These are phyloP conservation scores for Cheilosia vernalis DNA, from an alignment of 2,888 invertebrate genomes.

Conservation along the genomic window DNA sequence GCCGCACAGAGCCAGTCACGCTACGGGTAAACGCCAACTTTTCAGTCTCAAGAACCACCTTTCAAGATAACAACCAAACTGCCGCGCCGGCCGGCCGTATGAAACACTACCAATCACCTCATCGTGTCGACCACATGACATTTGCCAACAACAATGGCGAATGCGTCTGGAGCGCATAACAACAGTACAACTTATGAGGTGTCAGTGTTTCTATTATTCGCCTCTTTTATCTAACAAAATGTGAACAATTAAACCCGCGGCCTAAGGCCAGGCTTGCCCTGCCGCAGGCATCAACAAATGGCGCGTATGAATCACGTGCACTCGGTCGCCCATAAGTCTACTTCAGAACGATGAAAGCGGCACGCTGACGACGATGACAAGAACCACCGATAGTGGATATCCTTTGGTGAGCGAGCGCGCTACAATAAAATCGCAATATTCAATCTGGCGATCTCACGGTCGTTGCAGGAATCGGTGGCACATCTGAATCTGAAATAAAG, in stretches of 20 bases:
- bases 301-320: constrained; percentile 62
- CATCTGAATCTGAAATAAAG: constrained; percentile 28
- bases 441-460: constrained; percentile 67
- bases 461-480: neutral
- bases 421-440: constrained; percentile 62
- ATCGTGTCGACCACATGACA: neutral
- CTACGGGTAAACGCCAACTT: neutral
- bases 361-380: constrained; percentile 67
- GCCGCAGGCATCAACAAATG: constrained; percentile 51
- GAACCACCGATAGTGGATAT: constrained; percentile 45
- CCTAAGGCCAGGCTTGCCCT: neutral
- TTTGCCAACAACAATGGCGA: constrained; percentile 7
- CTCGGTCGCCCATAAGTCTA: constrained; percentile 65
- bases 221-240: constrained; percentile 26
- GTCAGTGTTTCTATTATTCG: constrained; percentile 58
- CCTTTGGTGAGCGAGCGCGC: constrained; percentile 22
- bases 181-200: constrained; percentile 47
- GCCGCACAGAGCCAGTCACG: neutral
- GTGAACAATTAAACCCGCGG: constrained; percentile 50
- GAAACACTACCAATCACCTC: neutral
- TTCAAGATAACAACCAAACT: neutral
- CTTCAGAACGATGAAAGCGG: constrained; percentile 71
- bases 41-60: neutral
- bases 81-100: neutral
- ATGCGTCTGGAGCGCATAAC: neutral